Evolutionary conservation across 2,113 vertebrate genomes (phyloP).

Genomic region (Mesitornis unicolor): DNA sequence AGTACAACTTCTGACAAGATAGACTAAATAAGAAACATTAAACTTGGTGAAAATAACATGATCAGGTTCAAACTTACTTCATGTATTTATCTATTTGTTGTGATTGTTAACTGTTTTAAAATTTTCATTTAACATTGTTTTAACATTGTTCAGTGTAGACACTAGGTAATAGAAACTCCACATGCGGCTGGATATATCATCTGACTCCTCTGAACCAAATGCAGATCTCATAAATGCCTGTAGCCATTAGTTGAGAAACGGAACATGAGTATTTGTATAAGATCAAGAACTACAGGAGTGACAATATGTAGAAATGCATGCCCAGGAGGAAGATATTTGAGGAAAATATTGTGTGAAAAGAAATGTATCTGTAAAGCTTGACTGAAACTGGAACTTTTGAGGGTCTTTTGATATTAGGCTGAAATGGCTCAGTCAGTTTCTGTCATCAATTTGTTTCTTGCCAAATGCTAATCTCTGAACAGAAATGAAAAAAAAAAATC

Average conservation of each 20-base stretch:
- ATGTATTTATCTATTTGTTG: neutral
- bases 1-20: neutral
- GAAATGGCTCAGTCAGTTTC: neutral
- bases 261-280: neutral
- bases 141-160: neutral
- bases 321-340: neutral
- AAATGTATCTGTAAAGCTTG: neutral
- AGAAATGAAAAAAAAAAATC: neutral
- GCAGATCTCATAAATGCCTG: neutral
- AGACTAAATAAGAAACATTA: neutral
- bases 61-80: neutral
- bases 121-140: too few relatives aligned
- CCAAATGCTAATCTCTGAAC: neutral
- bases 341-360: neutral
- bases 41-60: neutral
- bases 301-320: neutral
- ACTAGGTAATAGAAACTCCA: neutral
- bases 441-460: neutral
- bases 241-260: neutral
- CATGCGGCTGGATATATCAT: neutral
- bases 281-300: neutral
- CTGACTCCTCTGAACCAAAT: neutral
- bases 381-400: neutral
- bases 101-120: too few relatives aligned
- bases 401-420: neutral